phyloP scores from a whole-genome alignment of 2,797 vertebrate genomes.

The Pristis pectinata region DNA sequence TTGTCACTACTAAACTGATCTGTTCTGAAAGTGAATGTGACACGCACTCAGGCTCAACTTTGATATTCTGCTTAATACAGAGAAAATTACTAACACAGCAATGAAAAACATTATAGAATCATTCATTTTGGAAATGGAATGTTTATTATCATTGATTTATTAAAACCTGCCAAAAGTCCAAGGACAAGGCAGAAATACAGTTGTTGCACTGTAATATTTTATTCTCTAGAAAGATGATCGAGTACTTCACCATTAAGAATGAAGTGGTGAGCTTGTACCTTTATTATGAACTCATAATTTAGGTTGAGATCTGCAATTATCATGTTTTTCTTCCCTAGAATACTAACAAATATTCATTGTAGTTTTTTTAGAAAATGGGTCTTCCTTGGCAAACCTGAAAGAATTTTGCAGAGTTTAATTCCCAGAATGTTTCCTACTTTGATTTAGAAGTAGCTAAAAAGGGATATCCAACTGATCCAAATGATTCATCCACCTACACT shows the following conservation, averaged over 20 bases:
- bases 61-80: not conserved
- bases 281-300: not conserved
- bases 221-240: not conserved
- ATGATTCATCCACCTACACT: not conserved
- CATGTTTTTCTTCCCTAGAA: not conserved
- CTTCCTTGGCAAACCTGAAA: not conserved
- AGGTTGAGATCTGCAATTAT: not conserved
- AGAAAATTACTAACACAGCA: not conserved
- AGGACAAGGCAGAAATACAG: not conserved
- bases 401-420: not conserved
- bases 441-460: not conserved
- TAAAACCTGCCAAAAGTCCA: not conserved
- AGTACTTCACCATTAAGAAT: not conserved
- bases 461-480: not conserved
- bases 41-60: not conserved
- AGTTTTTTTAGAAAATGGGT: not conserved
- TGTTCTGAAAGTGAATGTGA: not conserved
- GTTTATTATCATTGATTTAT: not conserved
- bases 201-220: not conserved
- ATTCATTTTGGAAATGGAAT: not conserved
- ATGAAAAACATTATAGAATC: not conserved
- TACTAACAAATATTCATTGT: not conserved
- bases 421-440: not conserved
- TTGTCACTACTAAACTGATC: not conserved
- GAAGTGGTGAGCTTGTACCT: not conserved